Evolutionary conservation across 2,113 vertebrate species (phyloP), one percentile per base, ranked within the genome.

Genomic region (Vombatus ursinus): DNA sequence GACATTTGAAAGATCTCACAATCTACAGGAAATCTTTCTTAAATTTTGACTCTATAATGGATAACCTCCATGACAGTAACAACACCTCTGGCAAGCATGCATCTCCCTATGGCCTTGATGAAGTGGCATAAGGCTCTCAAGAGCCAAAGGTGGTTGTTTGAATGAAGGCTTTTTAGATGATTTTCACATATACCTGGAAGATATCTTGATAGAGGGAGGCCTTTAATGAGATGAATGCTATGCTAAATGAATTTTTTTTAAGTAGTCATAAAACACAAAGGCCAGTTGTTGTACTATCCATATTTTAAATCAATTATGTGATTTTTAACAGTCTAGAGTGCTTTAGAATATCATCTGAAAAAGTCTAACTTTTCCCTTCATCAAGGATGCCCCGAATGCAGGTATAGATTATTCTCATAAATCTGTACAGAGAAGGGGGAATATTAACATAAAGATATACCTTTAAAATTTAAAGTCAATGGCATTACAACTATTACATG

Each of bases 361-460:
- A 61, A n/a, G 37, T 7, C 37, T 77, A 77, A 77, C 7, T 44
- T 84, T 84, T 44, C 37, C 68, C 68, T 44, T 84, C 37, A 44
- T 84, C 6, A 68, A 68, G 28, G 28, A 31, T 68, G 57, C 31
- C 57, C 31, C 37, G 37, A 37, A 68, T 68, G 11, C 0, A 84
- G 44, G 68, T 44, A 51, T 0, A 0, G 53, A 95, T 47, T 96
- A 19, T 44, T 84, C 68, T 84, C n/a, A 84, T 68, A 52, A 93
- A 95, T 47, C 7, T 54, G 96, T 92, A 96, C 50, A 93, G 37
- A 92, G 90, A 96, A 10, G 90, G 89, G 89, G 84, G 96, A 90
- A 96, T 51, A 51, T 5, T 93, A 95, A 93, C 93, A 94, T 50
- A 52, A 96, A 96, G 94, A 16, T 92, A 47, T 96, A 89, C 92